These are phyloP conservation scores for Heliconius hortense DNA, from an alignment of 2,888 invertebrate genomes.

Conservation along the genomic window DNA sequence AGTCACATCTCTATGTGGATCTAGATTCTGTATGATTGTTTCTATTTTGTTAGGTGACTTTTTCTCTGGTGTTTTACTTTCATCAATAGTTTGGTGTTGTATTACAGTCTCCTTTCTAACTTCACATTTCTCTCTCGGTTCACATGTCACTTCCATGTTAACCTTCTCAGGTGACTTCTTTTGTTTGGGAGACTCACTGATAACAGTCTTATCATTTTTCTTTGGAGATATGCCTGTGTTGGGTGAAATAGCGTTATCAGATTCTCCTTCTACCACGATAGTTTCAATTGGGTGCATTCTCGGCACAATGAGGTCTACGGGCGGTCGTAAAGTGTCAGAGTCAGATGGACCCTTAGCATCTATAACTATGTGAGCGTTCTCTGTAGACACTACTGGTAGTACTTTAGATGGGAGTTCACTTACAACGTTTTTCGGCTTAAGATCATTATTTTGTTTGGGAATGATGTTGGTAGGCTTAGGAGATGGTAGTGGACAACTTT, in stretches of 20 bases:
- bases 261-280: conserved; percentile 71
- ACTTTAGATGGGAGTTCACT: conserved; percentile 71
- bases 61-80: conserved; percentile 62
- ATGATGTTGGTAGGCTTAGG: conserved; percentile 63
- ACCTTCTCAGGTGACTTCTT: conserved; percentile 63
- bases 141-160: conserved; percentile 51
- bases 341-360: conserved; percentile 69
- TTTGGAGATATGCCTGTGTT: conserved; percentile 59
- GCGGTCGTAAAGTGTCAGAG: conserved; percentile 53
- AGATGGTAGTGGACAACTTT: conserved; percentile 76
- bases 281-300: conserved; percentile 70
- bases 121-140: conserved; percentile 68
- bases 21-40: conserved; percentile 66
- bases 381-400: conserved; percentile 70
- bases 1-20: conserved; percentile 62
- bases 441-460: conserved; percentile 60
- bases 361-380: conserved; percentile 73
- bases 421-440: conserved; percentile 66
- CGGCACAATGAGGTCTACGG: conserved; percentile 63
- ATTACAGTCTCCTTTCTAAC: conserved; percentile 75
- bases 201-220: conserved; percentile 63
- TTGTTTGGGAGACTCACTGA: conserved; percentile 64
- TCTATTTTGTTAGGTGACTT: conserved; percentile 73
- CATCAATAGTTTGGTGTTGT: conserved; percentile 70
- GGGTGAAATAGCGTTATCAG: conserved; percentile 62